Base-by-base conservation (phyloP, 2,113 vertebrate genomes). In the Sarotherodon lohbergeri region DNA sequence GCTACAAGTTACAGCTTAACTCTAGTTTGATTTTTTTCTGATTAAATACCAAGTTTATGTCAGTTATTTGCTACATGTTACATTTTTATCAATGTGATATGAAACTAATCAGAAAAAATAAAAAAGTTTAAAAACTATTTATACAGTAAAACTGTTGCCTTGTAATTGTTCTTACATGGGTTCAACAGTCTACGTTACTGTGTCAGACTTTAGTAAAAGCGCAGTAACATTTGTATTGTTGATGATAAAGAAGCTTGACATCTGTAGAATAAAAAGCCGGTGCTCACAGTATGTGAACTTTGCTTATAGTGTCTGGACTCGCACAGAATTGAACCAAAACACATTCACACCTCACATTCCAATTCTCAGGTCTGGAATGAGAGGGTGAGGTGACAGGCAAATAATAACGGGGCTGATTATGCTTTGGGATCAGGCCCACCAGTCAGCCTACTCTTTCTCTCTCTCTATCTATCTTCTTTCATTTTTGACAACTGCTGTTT, bases 271-370 rank as follows among this genome's bases (percentile, higher is more conserved):
- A 8, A 41, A 85, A 48, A 81, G 3, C 39, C 43, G 24, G 24
- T 48, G 9, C 24, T 29, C 34, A 61, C 80, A 48, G 22, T n/a
- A 27, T 27, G 48, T 59, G 46, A 59, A 76, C 57, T 52, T 73
- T 82, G 73, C 41, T 63, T 56, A 85, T 81, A 22, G 61, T 80
- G 85, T 83, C 27, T 48, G 50, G 29, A 85, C 66, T 90, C 5
- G 85, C 84, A 34, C 82, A 54, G 86, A 90, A 88, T 82, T 91
- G 8, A 43, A 46, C 83, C 68, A 17, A 78, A 43, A 80, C 81
- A 81, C 54, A 83, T 52, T 79, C 76, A 81, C 50, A 54, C 63
- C 48, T 73, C 87, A 84, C 52, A 68, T 94, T 91, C 57, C 81
- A 83, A 5, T 81, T 84, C 41, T 89, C 68, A 89, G 83, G 61